Percentiles rank a stretch among this genome's conserved stretches.
Conservation (phyloP, 2,797 vertebrate species). For the Podarcis lilfordi region DNA sequence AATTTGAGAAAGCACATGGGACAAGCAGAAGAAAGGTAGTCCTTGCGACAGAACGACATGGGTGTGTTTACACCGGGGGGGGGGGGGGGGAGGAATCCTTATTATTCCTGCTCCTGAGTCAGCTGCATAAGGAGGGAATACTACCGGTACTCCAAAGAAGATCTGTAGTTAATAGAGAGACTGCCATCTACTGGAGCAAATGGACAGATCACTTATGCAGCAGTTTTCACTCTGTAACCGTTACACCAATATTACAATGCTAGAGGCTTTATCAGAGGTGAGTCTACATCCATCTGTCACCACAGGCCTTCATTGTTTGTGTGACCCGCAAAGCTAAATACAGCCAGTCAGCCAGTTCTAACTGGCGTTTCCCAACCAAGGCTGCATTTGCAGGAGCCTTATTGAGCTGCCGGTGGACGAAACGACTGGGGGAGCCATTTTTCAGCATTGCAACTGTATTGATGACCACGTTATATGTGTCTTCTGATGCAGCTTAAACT, state of each 20-base stretch:
- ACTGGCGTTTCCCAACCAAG: neutral
- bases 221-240: neutral
- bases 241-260: neutral
- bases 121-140: neutral
- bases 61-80: neutral
- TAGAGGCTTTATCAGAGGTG: neutral
- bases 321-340: neutral
- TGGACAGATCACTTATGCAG: neutral
- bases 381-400: neutral
- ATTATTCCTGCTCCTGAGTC: rapidly evolving
- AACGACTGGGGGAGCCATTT: neutral
- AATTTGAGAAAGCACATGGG: conserved; percentile 58
- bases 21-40: conserved; percentile 50
- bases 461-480: neutral
- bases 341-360: neutral
- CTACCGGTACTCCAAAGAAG: rapidly evolving
- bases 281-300: neutral
- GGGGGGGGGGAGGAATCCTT: conserved; percentile 1
- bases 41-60: conserved; percentile 20
- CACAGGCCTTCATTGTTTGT: neutral
- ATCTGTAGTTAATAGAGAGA: conserved; percentile 3
- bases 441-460: neutral
- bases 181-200: neutral
- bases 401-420: neutral
- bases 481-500: neutral